A percentile compares a stretch with the other conserved stretches of the same genome.
phyloP scores from a whole-genome alignment of 2,797 vertebrate genomes.

The Tauraco hartlaubi region DNA sequence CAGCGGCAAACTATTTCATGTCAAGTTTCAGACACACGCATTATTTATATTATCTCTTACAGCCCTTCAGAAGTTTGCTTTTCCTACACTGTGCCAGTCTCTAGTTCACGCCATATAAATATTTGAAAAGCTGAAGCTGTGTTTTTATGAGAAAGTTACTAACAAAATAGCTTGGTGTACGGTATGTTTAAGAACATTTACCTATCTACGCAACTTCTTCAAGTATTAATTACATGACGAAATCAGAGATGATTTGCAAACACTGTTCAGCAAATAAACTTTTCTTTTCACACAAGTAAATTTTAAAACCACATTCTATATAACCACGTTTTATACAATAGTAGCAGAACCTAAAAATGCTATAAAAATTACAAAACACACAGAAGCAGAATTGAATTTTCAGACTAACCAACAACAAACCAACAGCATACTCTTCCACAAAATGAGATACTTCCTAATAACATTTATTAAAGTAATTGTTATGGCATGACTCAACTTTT shows the following conservation, averaged over 20 bases:
- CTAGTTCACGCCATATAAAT: not conserved
- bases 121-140: not conserved
- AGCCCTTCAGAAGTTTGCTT: not conserved
- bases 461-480: conserved; percentile 36
- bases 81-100: not conserved
- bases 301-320: not conserved
- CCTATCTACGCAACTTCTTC: not conserved
- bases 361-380: not conserved
- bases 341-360: not conserved
- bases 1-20: not conserved
- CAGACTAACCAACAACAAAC: not conserved
- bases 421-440: not conserved
- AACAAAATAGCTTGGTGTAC: not conserved
- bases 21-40: not conserved
- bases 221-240: not conserved
- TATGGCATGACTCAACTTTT: conserved; percentile 37
- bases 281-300: not conserved
- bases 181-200: not conserved
- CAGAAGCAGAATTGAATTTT: not conserved
- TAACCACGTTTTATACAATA: not conserved
- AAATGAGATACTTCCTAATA: conserved; percentile 25
- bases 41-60: not conserved
- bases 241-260: conserved; percentile 2
- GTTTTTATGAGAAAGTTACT: not conserved
- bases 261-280: not conserved